A percentile compares a stretch with the other conserved stretches of the same genome.
phyloP scores from a whole-genome alignment of 1,140 invertebrate genomes.

The Portunus trituberculatus region DNA sequence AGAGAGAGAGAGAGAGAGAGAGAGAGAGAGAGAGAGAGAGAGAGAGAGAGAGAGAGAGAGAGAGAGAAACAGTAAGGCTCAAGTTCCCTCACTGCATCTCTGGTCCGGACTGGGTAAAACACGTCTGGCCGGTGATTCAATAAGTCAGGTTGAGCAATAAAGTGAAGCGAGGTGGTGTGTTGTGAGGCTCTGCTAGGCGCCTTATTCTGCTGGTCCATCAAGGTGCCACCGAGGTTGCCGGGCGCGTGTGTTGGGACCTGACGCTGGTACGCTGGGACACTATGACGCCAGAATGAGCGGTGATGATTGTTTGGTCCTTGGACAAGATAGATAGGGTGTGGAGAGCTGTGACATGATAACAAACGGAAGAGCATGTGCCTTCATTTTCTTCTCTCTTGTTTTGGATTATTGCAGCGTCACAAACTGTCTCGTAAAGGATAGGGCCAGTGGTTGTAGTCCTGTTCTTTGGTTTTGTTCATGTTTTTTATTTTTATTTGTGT shows the following conservation, averaged over 20 bases:
- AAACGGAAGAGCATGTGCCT: not conserved
- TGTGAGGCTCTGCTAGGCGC: not conserved
- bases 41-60: constrained; percentile 11
- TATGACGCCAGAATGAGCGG: not conserved
- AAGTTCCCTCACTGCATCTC: no score
- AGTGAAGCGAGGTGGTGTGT: not conserved
- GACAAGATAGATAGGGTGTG: not conserved
- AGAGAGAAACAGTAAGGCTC: not conserved
- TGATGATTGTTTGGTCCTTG: not conserved
- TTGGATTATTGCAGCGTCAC: no score
- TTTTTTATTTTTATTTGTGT: no score
- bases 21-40: constrained; percentile 1
- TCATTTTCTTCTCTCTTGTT: no score
- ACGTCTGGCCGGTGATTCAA: not conserved
- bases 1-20: not conserved
- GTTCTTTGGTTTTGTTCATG: no score
- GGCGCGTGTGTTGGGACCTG: not conserved
- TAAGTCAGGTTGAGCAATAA: not conserved
- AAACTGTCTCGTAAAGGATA: no score
- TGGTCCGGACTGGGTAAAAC: not conserved
- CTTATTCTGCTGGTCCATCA: not conserved
- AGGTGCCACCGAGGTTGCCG: not conserved
- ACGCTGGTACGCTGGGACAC: not conserved
- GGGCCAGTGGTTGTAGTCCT: no score
- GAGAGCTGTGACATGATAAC: not conserved